Evolutionary conservation across 1,140 invertebrate genomes (phyloP), one percentile per base, ranked within the genome.

Genomic region (Hycleus cichorii): DNA sequence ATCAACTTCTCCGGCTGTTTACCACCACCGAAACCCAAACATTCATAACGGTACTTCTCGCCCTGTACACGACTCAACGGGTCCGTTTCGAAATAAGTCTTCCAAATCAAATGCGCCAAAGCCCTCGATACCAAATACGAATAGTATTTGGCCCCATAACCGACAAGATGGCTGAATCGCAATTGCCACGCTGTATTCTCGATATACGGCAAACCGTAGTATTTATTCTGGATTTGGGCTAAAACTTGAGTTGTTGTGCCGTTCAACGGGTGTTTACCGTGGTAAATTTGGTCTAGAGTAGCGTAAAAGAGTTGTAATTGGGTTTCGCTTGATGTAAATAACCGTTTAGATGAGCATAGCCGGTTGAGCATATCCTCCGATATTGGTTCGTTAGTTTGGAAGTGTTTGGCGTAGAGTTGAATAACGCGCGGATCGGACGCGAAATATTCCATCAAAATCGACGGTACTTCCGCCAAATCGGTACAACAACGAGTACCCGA

Each of bases 121-220:
- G 95, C 91, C 64, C 91, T 82, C 0, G 96, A 97, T 68, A 98
- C 88, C 47, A 98, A 76, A 77, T 99, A 99, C 0, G 95, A 91
- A 74, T 98, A 98, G 77, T 99, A 99, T 76, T 97, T 97, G 0
- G 94, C 95, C 32, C 96, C 97, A 75, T 99, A 99, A 3, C 95
- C 94, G 4, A 98, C 91, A 32, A 99, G 76, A 77, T 99, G 97
- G 55, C 93, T 90, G 79, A 99, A 98, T 47, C 95, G 80, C 57
- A 96, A 81, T 71, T 98, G 95, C 92, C 93, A 98, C 8, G 95
- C 93, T 2, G 94, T 97, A 73, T 92, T 85, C 54, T 85, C 78
- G 2, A 97, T 87, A 73, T 95, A 90, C 0, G 91, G 90, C 24
- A 97, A 74, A 9, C 86, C 83, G 70, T 93, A 95, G 74, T 93